Evolutionary conservation across 2,888 invertebrate genomes (phyloP).

Genomic region (Drosophila lacicola): DNA sequence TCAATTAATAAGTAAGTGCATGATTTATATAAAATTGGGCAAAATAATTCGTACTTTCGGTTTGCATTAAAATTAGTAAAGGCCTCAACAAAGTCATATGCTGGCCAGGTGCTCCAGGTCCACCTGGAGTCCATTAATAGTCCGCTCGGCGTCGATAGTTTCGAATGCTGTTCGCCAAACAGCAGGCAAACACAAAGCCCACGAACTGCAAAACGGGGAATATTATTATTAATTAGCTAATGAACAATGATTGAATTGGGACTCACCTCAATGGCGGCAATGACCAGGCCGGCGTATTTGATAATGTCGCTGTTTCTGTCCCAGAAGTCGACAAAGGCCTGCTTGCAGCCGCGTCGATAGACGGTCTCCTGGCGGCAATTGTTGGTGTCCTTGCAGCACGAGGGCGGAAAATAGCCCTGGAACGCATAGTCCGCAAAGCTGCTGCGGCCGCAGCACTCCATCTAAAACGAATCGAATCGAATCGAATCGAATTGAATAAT

Average conservation of each 20-base stretch:
- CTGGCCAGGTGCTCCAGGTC: background rate
- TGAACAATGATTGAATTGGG: slow-evolving; percentile 9
- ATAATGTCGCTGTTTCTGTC: slow-evolving; percentile 85
- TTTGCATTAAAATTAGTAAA: slow-evolving; percentile 70
- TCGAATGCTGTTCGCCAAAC: slow-evolving; percentile 93
- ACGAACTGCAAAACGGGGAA: slow-evolving; percentile 86
- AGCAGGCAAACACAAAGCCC: slow-evolving; percentile 94
- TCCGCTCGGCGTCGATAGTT: slow-evolving; percentile 91
- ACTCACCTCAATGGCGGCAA: slow-evolving; percentile 90
- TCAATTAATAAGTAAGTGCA: slow-evolving; percentile 25
- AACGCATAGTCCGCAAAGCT: slow-evolving; percentile 77
- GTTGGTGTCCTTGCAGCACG: slow-evolving; percentile 80
- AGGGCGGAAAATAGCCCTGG: slow-evolving; percentile 81
- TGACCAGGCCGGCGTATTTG: slow-evolving; percentile 89
- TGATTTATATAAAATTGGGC: slow-evolving; percentile 59
- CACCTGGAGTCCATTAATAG: slow-evolving; percentile 85
- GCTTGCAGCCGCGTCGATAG: slow-evolving; percentile 80
- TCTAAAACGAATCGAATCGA: slow-evolving; percentile 49
- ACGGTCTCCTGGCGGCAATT: slow-evolving; percentile 76
- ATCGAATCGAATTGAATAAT: background rate
- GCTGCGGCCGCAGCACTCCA: slow-evolving; percentile 83
- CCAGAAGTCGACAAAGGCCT: slow-evolving; percentile 85
- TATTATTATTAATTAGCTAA: too few species aligned
- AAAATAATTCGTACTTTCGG: slow-evolving; percentile 74
- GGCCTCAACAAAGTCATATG: slow-evolving; percentile 31